Evolutionary conservation across 2,888 invertebrate species (phyloP).

Genomic region (Ornithoptera alexandrae): DNA sequence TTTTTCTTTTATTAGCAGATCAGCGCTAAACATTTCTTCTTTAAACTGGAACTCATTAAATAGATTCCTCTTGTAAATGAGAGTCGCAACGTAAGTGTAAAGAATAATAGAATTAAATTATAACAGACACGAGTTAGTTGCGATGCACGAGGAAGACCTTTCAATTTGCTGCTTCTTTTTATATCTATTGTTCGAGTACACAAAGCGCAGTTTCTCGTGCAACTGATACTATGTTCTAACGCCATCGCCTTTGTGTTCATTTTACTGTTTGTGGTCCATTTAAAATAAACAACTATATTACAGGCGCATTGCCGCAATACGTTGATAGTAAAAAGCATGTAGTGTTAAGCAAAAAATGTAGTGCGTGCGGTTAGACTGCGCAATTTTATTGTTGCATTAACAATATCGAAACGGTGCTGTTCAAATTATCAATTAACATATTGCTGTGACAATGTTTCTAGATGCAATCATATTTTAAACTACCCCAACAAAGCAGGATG

Average conservation of each 20-base stretch:
- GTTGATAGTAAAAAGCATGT: conserved; percentile 31
- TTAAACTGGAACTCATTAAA: neutral
- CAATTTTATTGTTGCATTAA: conserved; percentile 27
- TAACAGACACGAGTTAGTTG: conserved; percentile 24
- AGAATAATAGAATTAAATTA: conserved; percentile 20
- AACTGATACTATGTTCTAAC: conserved; percentile 22
- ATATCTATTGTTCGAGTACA: conserved; percentile 28
- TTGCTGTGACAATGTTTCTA: too few species aligned
- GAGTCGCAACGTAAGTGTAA: neutral
- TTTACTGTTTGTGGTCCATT: conserved; percentile 15
- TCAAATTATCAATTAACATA: neutral
- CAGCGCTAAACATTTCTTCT: neutral
- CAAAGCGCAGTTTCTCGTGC: conserved; percentile 28
- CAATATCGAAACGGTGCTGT: conserved; percentile 10
- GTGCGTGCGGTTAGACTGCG: conserved; percentile 18
- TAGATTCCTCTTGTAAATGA: neutral
- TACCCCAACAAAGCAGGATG: neutral
- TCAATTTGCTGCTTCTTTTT: conserved; percentile 29
- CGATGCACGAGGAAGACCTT: conserved; percentile 28
- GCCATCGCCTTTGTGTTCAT: conserved; percentile 15
- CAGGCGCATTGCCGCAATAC: conserved; percentile 31
- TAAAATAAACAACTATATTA: conserved; percentile 33
- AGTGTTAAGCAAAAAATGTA: conserved; percentile 16
- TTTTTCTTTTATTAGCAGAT: neutral
- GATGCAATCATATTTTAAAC: too few species aligned